phyloP scores from a whole-genome alignment of 2,797 vertebrate species.

The Dicrostonyx torquatus region DNA sequence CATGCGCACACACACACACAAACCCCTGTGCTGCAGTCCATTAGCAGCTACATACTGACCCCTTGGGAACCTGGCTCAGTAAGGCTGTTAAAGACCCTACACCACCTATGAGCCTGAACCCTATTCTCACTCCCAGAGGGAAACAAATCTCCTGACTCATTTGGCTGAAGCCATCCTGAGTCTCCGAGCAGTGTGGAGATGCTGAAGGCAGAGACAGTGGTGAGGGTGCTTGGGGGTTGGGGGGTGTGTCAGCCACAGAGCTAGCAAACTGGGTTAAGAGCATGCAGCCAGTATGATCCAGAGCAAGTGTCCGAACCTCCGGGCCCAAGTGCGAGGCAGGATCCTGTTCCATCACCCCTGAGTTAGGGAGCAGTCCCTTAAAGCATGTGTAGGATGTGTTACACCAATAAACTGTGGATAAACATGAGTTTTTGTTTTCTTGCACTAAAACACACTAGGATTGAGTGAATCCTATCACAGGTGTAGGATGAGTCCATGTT shows the following conservation, averaged over 20 bases:
- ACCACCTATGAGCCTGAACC: neutral
- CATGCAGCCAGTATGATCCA: neutral
- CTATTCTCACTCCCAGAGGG: neutral
- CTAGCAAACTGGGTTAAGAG: rapidly evolving
- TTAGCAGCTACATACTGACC: neutral
- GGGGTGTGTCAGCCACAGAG: neutral
- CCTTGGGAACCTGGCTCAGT: neutral
- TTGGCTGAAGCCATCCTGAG: neutral
- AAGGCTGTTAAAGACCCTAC: neutral
- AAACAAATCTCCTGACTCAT: neutral
- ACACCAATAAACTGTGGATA: neutral
- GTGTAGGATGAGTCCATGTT: neutral
- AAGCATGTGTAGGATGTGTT: rapidly evolving
- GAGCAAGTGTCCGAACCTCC: neutral
- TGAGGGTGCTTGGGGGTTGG: too few relatives aligned
- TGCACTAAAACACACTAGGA: neutral
- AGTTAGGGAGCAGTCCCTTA: rapidly evolving
- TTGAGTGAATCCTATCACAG: neutral
- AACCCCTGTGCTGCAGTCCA: neutral
- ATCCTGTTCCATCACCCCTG: rapidly evolving
- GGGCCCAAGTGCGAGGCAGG: neutral
- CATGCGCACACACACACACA: neutral
- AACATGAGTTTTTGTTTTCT: neutral
- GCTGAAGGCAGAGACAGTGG: neutral
- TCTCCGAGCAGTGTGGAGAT: neutral